phyloP scores from a whole-genome alignment of 2,888 invertebrate species.

The Metallyticus violacea region DNA sequence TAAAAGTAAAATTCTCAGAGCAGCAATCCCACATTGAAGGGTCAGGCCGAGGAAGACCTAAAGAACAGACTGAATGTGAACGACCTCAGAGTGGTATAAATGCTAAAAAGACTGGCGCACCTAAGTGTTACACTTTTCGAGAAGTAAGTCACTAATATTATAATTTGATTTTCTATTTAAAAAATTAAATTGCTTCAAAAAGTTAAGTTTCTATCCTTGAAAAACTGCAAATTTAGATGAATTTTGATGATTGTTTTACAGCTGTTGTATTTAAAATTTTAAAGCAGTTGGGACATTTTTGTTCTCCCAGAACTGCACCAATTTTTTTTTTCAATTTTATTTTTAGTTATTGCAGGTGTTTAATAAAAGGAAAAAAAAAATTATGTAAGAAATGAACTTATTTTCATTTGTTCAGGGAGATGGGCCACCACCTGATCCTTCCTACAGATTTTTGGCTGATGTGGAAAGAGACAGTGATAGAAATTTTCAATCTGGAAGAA shows the following conservation, averaged over 20 bases:
- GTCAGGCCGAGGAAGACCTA: not conserved
- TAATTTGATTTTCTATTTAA: not conserved
- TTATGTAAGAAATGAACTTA: too few species aligned
- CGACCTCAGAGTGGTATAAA: not conserved
- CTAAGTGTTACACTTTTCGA: not conserved
- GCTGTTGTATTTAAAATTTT: too few species aligned
- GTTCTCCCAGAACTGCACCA: too few species aligned
- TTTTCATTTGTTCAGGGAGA: constrained; percentile 41
- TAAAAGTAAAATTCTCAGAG: not conserved
- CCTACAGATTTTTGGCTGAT: constrained; percentile 49
- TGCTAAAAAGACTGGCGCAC: not conserved
- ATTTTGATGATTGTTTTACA: too few species aligned
- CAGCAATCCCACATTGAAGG: not conserved
- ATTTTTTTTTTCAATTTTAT: too few species aligned
- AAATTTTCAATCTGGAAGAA: constrained; percentile 31
- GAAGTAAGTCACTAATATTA: not conserved
- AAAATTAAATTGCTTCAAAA: not conserved
- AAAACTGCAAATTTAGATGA: too few species aligned
- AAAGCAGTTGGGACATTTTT: too few species aligned
- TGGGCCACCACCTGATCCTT: constrained; percentile 49
- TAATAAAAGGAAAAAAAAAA: too few species aligned
- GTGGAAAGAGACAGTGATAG: constrained; percentile 44
- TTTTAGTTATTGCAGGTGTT: too few species aligned
- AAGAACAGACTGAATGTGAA: not conserved
- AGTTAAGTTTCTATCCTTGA: too few species aligned